Base-by-base conservation (phyloP, 2,797 vertebrate species). In the Numenius phaeopus region DNA sequence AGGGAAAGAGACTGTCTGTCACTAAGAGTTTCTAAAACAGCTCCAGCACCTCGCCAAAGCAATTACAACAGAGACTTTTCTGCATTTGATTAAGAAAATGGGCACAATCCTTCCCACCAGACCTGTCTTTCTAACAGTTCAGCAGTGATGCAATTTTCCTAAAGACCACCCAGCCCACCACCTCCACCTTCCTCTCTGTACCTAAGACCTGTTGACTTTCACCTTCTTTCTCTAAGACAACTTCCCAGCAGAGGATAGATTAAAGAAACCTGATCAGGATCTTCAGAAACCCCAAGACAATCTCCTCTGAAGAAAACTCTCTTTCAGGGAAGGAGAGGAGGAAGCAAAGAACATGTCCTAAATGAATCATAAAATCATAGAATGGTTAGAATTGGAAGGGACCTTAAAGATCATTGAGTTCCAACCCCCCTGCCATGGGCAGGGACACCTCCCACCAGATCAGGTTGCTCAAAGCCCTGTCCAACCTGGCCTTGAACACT, bases 181-280 rank as follows among this genome's bases (percentile, higher is more conserved):
- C 23, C 37, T 75, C n/a, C 44, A 49, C 32, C 21, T 47, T 49
- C 61, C 17, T 39, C 49, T 72, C 61, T 2, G 0, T n/a, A 50
- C 40, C 34, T 50, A 39, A 70, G 18, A 34, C 24, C 34, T 39
- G 3, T 42, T 52, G 11, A 24, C 7, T 39, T 92, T 79, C 17
- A n/a, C 13, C n/a, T 52, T 47, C n/a, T 79, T 62, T 52, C 40
- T 44, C 6, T 0, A 84, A 76, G 52, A 4, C 5, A 58, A 34
- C 2, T 54, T 90, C 59, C 59, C 42, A 77, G 14, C 5, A 57
- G 62, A 21, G 32, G 20, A 30, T 1, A 50, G 42, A 32, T 14
- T 19, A 44, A 58, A 70, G 6, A 40, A 59, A 71, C 24, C 2
- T 0, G 0, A 13, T 5, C 34, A 4, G 27, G 32, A 14, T 32